Evolutionary conservation across 2,888 invertebrate genomes (phyloP).

Genomic region (Pammene fasciana): DNA sequence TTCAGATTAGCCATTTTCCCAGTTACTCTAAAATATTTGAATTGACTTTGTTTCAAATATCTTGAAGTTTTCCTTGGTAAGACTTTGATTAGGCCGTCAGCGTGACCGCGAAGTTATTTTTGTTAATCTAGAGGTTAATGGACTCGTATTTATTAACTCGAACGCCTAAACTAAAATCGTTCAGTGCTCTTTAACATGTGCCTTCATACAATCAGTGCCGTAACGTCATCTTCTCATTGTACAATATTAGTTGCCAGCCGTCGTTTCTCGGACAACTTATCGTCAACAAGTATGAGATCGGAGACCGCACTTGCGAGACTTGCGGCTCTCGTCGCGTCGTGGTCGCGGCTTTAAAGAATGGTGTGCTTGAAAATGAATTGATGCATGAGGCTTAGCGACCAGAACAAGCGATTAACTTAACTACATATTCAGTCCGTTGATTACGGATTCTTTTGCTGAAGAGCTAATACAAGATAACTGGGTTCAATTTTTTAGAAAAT

Average conservation of each 20-base stretch:
- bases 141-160: slow-evolving; percentile 3
- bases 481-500: no score
- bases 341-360: no score
- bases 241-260: background rate
- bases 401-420: no score
- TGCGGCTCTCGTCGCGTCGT: background rate
- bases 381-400: no score
- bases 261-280: background rate
- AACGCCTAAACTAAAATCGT: slow-evolving; percentile 2
- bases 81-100: background rate
- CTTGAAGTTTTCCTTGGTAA: background rate
- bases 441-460: no score
- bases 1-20: background rate
- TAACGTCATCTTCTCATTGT: background rate
- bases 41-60: background rate
- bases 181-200: background rate
- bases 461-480: no score
- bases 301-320: background rate
- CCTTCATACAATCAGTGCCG: background rate
- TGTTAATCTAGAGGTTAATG: slow-evolving; percentile 6
- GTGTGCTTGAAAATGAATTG: no score
- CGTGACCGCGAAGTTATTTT: background rate
- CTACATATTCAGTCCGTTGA: no score
- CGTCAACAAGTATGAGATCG: background rate
- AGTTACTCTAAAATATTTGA: background rate